A percentile compares a stretch with the other conserved stretches of the same genome.
phyloP scores from a whole-genome alignment of 2,888 invertebrate species.

The Oligia latruncula region DNA sequence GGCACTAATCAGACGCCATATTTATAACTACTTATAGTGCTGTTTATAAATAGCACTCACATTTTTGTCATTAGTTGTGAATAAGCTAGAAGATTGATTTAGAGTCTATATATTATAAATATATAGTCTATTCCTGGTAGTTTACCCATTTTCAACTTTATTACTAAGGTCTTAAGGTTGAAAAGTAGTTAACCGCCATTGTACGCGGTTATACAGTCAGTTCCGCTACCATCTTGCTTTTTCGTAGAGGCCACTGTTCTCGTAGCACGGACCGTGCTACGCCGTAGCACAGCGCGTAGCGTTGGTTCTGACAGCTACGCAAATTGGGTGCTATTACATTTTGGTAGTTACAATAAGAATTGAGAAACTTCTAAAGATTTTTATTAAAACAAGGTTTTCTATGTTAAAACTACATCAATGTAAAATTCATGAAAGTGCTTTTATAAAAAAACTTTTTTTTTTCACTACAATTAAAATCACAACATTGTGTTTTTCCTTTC shows the following conservation, averaged over 20 bases:
- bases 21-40: constrained; percentile 11
- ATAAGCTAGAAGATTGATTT: constrained; percentile 31
- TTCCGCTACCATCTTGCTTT: no score
- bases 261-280: constrained; percentile 31
- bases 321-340: neutral
- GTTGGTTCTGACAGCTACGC: neutral
- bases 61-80: constrained; percentile 46
- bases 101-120: neutral
- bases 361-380: neutral
- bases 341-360: neutral
- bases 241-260: neutral
- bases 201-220: neutral
- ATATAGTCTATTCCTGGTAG: neutral
- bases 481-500: neutral
- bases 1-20: constrained; percentile 29
- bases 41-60: constrained; percentile 36
- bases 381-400: neutral
- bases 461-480: neutral
- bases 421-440: neutral
- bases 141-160: neutral
- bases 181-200: neutral
- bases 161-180: neutral
- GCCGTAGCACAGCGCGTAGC: constrained; percentile 37
- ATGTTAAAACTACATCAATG: neutral
- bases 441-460: neutral